A percentile compares a stretch with the other conserved stretches of the same genome.
Evolutionary conservation across 2,797 vertebrate genomes (phyloP).

Genomic region (Hapalemur alaotrensis): DNA sequence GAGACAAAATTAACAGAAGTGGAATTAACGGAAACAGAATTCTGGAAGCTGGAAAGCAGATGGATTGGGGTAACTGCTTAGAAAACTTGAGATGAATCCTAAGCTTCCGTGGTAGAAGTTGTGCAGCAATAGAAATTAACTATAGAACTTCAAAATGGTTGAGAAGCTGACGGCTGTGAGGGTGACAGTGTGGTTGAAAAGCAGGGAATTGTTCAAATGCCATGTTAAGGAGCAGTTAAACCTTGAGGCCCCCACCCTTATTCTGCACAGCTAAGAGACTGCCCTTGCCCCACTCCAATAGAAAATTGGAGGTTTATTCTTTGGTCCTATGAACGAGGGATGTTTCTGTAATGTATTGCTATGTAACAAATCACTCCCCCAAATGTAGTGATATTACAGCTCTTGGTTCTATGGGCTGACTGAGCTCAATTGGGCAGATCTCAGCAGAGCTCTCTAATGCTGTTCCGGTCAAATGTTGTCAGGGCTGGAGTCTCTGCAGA

Average conservation of each 20-base stretch:
- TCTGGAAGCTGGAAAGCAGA: conserved; percentile 34
- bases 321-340: neutral
- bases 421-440: neutral
- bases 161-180: neutral
- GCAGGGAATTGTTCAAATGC: neutral
- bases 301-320: neutral
- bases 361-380: neutral
- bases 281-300: neutral
- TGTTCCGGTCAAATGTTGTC: neutral
- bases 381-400: neutral
- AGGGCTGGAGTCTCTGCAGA: neutral
- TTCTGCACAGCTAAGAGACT: neutral
- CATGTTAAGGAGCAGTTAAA: neutral
- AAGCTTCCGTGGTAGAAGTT: neutral
- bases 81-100: neutral
- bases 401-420: neutral
- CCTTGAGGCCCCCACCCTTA: neutral
- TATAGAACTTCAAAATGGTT: neutral
- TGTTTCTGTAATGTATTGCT: neutral
- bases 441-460: neutral
- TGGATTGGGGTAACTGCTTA: neutral
- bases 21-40: neutral
- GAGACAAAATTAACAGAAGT: neutral
- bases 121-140: neutral
- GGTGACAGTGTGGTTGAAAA: neutral